These are phyloP conservation scores for Harpalus rufipes DNA, from an alignment of 2,888 invertebrate genomes.

Conservation along the genomic window DNA sequence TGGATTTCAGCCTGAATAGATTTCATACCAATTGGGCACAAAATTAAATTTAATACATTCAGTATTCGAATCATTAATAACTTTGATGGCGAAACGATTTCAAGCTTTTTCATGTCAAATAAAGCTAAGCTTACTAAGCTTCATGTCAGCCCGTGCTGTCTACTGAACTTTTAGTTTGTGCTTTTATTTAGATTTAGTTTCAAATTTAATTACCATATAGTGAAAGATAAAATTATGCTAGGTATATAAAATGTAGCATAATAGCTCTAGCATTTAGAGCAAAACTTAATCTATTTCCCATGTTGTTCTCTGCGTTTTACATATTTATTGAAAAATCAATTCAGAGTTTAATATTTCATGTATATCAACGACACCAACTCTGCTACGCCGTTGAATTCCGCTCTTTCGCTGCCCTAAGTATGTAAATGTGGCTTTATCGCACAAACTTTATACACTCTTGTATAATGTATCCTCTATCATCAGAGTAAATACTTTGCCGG, in stretches of 20 bases:
- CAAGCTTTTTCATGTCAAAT: too few relatives aligned
- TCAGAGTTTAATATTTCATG: constrained; percentile 59
- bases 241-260: not conserved
- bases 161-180: too few relatives aligned
- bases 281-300: constrained; percentile 54
- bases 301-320: constrained; percentile 53
- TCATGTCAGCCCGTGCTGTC: too few relatives aligned
- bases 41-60: constrained; percentile 4
- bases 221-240: not conserved
- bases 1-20: constrained; percentile 9
- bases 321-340: constrained; percentile 64
- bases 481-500: constrained; percentile 33
- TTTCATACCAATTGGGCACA: not conserved
- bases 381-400: constrained; percentile 1
- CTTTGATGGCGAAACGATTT: not conserved
- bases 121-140: too few relatives aligned
- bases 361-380: constrained; percentile 25
- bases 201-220: not conserved
- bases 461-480: constrained; percentile 48
- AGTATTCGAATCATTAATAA: not conserved
- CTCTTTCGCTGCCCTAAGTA: constrained; percentile 34
- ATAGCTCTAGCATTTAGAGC: constrained; percentile 17
- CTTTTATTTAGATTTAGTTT: not conserved
- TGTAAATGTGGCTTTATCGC: constrained; percentile 50
- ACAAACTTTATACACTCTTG: constrained; percentile 44